Evolutionary conservation across 1,140 invertebrate genomes (phyloP), one percentile per base, ranked within the genome.

Genomic region (Archivesica marissinica): DNA sequence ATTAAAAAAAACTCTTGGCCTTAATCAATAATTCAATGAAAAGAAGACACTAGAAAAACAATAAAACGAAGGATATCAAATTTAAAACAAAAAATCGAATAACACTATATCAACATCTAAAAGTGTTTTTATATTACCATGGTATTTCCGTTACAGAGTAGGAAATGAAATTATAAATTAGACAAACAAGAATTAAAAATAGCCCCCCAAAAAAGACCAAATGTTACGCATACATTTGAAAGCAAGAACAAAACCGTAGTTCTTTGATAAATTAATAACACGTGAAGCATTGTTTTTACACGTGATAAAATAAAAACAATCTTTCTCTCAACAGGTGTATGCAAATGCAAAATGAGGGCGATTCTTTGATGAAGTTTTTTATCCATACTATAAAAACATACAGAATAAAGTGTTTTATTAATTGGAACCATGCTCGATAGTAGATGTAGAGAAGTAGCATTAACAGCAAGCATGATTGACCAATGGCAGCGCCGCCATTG

Each of bases 261-360:
- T 59, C 59, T 30, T 39, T 56, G 33, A 76, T 76, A 78, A 78
- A 78, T 78, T 59, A 78, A 47, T 78, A 61, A 39, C 76, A 78
- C 76, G 56, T 78, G 76, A 78, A 78, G 39, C n/a, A 25, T 47
- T 64, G 72, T 61, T 64, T 78, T 78, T 78, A 23, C 76, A 78
- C 76, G 76, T 78, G 76, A 64, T 59, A 59, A 78, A 78, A 78
- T 64, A 78, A 28, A 59, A 41, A 77, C 33, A 54, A 44, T 23
- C 13, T 39, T 30, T 20, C 28, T 23, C 15, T 38, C 25, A 59
- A 78, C 76, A 78, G 76, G 76, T 78, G 76, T 78, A 56, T 39
- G 50, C 33, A 38, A 7, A 1, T 6, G 74, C 15, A 76, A 38
- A 70, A 70, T 20, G 20, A 38, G 15, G 52, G 38, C 3, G 17